phyloP scores from a whole-genome alignment of 2,113 vertebrate species.

The Amphilophus citrinellus region DNA sequence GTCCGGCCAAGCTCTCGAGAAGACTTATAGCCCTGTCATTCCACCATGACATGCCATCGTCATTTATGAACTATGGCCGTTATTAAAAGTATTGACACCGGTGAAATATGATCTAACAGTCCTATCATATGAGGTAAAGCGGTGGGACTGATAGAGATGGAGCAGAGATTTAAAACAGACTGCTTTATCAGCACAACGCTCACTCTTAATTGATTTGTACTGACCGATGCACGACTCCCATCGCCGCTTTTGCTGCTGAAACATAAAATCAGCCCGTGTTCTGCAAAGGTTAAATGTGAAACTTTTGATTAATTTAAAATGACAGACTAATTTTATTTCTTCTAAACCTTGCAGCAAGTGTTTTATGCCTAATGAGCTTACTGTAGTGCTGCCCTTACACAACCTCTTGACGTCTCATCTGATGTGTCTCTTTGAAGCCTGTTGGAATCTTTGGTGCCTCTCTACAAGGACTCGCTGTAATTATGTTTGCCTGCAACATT shows the following conservation, averaged over 20 bases:
- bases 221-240: not conserved
- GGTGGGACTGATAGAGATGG: not conserved
- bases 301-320: not conserved
- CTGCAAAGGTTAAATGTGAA: not conserved
- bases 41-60: conserved; percentile 17
- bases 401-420: conserved; percentile 14
- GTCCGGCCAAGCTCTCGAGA: not conserved
- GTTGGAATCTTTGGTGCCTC: conserved; percentile 3
- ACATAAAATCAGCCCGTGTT: not conserved
- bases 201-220: not conserved
- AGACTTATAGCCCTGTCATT: conserved; percentile 29
- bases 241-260: not conserved
- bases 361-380: conserved; percentile 6
- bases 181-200: not conserved
- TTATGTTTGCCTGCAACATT: conserved; percentile 36
- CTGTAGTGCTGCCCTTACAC: not conserved
- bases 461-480: conserved; percentile 32
- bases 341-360: not conserved
- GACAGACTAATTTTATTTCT: not conserved
- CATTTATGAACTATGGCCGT: conserved; percentile 22
- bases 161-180: not conserved
- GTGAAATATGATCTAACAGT: conserved; percentile 36
- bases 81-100: conserved; percentile 43
- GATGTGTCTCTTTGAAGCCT: conserved; percentile 37
- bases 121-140: not conserved